phyloP scores from a whole-genome alignment of 2,113 vertebrate genomes.

The Cynoglossus semilaevis region DNA sequence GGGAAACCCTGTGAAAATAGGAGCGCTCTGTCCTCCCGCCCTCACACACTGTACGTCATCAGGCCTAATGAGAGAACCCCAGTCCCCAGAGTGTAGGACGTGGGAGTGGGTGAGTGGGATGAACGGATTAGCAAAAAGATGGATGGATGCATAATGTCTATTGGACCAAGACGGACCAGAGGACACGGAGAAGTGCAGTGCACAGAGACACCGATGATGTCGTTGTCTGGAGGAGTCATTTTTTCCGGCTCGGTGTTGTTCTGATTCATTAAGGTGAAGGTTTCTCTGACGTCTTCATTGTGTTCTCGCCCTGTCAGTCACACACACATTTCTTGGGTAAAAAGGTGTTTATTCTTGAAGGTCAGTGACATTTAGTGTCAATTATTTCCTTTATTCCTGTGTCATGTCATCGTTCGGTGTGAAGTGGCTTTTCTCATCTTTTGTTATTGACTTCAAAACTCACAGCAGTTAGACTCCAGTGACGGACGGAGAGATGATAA shows the following conservation, averaged over 20 bases:
- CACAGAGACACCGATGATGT: neutral
- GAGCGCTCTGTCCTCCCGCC: slow-evolving; percentile 29
- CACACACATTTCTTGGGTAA: neutral
- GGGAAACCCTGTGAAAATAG: slow-evolving; percentile 41
- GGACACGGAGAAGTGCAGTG: neutral
- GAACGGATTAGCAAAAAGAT: neutral
- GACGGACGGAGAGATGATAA: slow-evolving; percentile 40
- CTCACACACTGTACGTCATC: slow-evolving; percentile 36
- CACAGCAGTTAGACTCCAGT: slow-evolving; percentile 8
- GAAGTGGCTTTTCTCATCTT: too few relatives aligned
- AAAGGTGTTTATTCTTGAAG: too few relatives aligned
- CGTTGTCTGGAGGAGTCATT: slow-evolving; percentile 5
- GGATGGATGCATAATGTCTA: neutral
- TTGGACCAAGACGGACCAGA: neutral
- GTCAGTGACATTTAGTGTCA: too few relatives aligned
- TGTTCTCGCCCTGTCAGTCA: slow-evolving; percentile 19
- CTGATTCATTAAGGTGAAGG: slow-evolving; percentile 4
- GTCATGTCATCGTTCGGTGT: too few relatives aligned
- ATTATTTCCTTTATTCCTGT: too few relatives aligned
- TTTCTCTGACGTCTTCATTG: slow-evolving; percentile 26
- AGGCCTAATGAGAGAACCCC: slow-evolving; percentile 29
- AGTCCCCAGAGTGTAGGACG: slow-evolving; percentile 8
- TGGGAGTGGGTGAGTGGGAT: neutral
- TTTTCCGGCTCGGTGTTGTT: neutral
- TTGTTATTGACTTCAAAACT: slow-evolving; percentile 6